Evolutionary conservation across 2,888 invertebrate species (phyloP).

Genomic region (Aspidapion aeneum): DNA sequence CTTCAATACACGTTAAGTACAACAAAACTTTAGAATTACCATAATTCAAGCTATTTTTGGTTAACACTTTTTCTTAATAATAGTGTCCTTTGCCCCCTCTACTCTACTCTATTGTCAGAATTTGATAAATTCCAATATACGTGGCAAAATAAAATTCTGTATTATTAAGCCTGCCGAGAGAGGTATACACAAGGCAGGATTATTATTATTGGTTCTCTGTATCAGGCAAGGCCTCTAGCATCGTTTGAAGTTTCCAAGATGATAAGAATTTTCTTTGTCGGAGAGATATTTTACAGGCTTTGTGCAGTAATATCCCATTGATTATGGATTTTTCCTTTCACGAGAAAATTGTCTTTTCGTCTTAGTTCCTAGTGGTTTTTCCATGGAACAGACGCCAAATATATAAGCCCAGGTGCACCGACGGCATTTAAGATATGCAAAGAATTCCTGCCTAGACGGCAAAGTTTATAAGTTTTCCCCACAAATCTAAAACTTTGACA

Average conservation of each 20-base stretch:
- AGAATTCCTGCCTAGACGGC: neutral
- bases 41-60: too few relatives aligned
- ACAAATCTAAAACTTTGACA: neutral
- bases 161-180: neutral
- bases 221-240: neutral
- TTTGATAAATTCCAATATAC: neutral
- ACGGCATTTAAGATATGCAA: constrained; percentile 1
- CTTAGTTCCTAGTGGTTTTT: constrained; percentile 1
- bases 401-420: neutral
- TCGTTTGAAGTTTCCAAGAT: neutral
- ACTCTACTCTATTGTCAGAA: neutral
- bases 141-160: neutral
- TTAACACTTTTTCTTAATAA: too few relatives aligned
- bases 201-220: neutral
- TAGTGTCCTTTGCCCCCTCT: neutral
- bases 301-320: constrained; percentile 3
- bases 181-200: neutral
- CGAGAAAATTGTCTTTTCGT: constrained; percentile 1
- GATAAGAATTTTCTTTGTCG: constrained; percentile 4
- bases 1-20: too few relatives aligned
- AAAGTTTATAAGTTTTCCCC: neutral
- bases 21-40: too few relatives aligned
- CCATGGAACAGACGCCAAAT: neutral
- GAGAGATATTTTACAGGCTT: constrained; percentile 5
- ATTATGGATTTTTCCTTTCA: constrained; percentile 5